Percentiles rank a stretch among this genome's conserved stretches.
Conservation (phyloP, 2,888 invertebrate genomes). For the Syritta pipiens region DNA sequence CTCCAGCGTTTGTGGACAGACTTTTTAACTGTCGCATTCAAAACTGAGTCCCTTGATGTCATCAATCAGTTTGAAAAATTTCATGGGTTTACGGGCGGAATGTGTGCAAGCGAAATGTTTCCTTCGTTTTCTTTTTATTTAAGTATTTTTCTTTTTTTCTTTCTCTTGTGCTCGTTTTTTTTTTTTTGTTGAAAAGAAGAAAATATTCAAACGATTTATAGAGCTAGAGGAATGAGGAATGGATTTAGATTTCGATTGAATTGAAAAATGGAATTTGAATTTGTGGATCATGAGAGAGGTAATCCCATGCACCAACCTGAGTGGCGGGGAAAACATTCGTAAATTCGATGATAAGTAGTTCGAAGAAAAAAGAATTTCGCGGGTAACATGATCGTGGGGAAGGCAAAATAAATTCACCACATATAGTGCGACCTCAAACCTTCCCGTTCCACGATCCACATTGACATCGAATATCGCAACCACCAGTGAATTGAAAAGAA, state of each 20-base stretch:
- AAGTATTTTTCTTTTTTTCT: conserved; percentile 22
- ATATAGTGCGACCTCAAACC: no score
- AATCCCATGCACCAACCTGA: conserved; percentile 50
- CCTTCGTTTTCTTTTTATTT: conserved; percentile 28
- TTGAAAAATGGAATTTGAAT: conserved; percentile 63
- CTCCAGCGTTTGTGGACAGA: conserved; percentile 68
- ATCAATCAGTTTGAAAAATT: conserved; percentile 70
- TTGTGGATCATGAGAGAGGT: conserved; percentile 37
- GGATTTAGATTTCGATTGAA: conserved; percentile 68
- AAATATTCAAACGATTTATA: conserved; percentile 28
- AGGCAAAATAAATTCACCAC: no score
- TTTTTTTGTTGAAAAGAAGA: conserved; percentile 15
- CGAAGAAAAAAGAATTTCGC: background rate
- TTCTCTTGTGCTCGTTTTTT: no score
- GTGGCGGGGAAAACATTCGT: no score
- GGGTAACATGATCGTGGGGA: no score
- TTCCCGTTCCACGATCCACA: no score
- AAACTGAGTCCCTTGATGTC: conserved; percentile 68
- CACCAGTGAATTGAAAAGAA: no score
- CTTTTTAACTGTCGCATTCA: conserved; percentile 69
- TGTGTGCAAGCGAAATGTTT: conserved; percentile 42
- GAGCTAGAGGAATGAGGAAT: conserved; percentile 52
- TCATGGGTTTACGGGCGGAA: conserved; percentile 59
- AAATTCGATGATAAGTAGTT: no score
- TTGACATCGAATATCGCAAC: no score